Evolutionary conservation across 2,888 invertebrate genomes (phyloP).

Genomic region (Poecilobothrus nobilitatus): DNA sequence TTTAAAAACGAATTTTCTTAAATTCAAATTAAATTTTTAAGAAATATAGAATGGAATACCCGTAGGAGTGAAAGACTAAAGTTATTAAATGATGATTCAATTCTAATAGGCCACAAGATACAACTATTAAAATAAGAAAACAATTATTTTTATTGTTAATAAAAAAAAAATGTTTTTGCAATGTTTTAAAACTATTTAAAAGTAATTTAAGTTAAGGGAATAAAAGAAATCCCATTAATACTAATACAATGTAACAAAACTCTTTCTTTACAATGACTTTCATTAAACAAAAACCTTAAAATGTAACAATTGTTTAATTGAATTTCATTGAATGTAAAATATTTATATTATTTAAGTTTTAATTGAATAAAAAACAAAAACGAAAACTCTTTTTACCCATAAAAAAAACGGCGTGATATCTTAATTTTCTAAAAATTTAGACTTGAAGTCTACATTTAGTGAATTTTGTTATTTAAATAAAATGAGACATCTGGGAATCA

Average conservation of each 20-base stretch:
- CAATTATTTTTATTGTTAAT: background rate
- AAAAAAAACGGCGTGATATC: background rate
- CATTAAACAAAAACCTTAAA: no score
- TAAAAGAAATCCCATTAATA: background rate
- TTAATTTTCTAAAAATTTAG: background rate
- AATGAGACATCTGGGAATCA: background rate
- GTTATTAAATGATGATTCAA: background rate
- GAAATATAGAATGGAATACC: no score
- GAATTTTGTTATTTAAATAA: background rate
- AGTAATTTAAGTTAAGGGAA: background rate
- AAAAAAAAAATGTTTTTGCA: no score
- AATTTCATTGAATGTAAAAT: background rate
- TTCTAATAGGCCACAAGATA: slow-evolving; percentile 4
- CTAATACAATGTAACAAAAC: background rate
- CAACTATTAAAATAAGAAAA: background rate
- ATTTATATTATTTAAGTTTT: background rate
- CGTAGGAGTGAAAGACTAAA: no score
- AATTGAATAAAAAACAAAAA: background rate
- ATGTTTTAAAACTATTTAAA: background rate
- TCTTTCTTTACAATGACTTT: background rate
- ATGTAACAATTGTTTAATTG: background rate
- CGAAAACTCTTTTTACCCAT: background rate
- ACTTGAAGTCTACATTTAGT: no score
- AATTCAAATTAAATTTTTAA: no score
- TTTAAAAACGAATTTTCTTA: no score